A percentile compares a stretch with the other conserved stretches of the same genome.
phyloP scores from a whole-genome alignment of 2,797 vertebrate genomes.

The Otus scops region DNA sequence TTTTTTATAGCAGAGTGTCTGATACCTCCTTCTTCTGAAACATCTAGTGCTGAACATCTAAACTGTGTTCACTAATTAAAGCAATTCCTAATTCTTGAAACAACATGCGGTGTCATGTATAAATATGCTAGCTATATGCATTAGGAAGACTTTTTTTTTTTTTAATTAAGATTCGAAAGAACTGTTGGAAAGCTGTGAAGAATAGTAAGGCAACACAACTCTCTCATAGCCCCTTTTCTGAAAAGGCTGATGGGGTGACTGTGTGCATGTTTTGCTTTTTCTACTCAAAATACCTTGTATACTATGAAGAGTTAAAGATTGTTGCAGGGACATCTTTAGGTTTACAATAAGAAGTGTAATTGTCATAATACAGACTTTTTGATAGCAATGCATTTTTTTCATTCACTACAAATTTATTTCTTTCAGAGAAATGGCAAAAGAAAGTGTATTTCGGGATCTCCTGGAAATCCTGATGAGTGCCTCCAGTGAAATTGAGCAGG shows the following conservation, averaged over 20 bases:
- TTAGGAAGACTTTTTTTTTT: background rate
- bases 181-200: background rate
- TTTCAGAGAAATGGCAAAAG: conserved; percentile 82
- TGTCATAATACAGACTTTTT: background rate
- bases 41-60: background rate
- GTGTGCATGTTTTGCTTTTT: background rate
- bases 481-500: conserved; percentile 70
- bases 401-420: background rate
- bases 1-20: background rate
- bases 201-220: background rate
- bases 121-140: background rate
- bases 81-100: background rate
- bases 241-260: background rate
- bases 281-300: background rate
- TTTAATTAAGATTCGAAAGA: background rate
- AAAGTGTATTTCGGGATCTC: conserved; percentile 79
- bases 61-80: background rate
- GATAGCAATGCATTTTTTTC: background rate
- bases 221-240: background rate
- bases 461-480: conserved; percentile 76
- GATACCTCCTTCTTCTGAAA: background rate
- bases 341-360: background rate
- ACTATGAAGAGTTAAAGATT: background rate
- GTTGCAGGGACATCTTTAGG: background rate
- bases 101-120: background rate